phyloP scores from a whole-genome alignment of 2,113 vertebrate species.

The Lonchura striata region DNA sequence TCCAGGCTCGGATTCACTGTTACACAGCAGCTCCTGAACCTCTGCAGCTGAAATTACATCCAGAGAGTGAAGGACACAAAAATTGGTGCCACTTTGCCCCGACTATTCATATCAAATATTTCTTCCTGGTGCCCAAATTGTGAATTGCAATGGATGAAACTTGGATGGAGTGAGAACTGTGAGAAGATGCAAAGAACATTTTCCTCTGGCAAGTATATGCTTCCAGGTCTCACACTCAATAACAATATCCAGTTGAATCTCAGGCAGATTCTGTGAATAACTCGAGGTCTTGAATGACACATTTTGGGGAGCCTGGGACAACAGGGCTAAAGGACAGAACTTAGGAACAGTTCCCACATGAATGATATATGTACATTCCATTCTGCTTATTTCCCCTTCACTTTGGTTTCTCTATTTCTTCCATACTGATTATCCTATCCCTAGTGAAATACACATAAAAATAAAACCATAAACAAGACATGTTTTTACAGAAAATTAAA shows the following conservation, averaged over 20 bases:
- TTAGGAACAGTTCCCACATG: not conserved
- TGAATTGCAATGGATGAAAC: not conserved
- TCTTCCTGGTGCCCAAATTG: not conserved
- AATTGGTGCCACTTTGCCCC: not conserved
- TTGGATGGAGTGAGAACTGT: not conserved
- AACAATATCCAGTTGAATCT: not conserved
- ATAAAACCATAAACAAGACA: not conserved
- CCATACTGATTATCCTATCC: not conserved
- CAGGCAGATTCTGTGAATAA: not conserved
- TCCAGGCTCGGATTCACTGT: not conserved
- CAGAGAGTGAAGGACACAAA: not conserved
- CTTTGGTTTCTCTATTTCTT: not conserved
- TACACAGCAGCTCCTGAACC: not conserved
- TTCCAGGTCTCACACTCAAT: not conserved
- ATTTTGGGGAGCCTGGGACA: not conserved
- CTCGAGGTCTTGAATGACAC: not conserved
- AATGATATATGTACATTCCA: not conserved
- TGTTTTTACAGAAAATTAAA: not conserved
- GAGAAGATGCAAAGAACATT: not conserved
- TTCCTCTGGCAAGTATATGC: not conserved
- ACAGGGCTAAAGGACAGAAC: not conserved
- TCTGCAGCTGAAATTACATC: not conserved
- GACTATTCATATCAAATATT: not conserved
- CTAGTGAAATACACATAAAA: not conserved
- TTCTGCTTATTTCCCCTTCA: not conserved